Conservation (phyloP, 2,888 invertebrate genomes). For the Leptopilina syphax region DNA sequence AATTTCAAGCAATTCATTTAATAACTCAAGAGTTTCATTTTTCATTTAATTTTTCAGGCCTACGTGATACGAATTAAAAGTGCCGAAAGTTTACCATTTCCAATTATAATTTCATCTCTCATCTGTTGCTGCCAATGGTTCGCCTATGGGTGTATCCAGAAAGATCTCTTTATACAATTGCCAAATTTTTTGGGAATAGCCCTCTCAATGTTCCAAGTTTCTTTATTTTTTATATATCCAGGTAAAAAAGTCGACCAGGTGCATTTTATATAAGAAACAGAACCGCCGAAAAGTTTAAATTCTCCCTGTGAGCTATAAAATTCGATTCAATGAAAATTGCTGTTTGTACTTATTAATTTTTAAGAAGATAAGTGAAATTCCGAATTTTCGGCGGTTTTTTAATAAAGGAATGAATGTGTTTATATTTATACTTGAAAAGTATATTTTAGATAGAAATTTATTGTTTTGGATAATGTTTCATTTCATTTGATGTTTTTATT, state of each 20-base stretch:
- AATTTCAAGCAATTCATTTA: neutral
- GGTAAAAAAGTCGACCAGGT: conserved; percentile 68
- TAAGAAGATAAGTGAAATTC: neutral
- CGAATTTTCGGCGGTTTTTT: neutral
- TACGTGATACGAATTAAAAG: conserved; percentile 89
- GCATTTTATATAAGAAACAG: conserved; percentile 63
- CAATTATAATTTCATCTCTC: conserved; percentile 90
- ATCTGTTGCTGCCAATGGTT: conserved; percentile 91
- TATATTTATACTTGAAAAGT: neutral
- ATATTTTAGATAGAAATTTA: no score
- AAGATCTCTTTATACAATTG: conserved; percentile 88
- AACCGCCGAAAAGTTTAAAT: conserved; percentile 16
- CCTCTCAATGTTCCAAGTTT: conserved; percentile 86
- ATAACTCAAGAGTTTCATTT: no score
- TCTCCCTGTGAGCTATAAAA: conserved; percentile 19
- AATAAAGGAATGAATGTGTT: neutral
- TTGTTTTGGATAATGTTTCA: no score
- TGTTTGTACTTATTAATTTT: neutral
- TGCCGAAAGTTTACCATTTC: conserved; percentile 92
- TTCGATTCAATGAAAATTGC: neutral
- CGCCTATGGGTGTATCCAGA: conserved; percentile 87
- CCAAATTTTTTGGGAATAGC: conserved; percentile 88
- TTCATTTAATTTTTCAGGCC: conserved; percentile 72
- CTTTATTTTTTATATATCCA: conserved; percentile 87
- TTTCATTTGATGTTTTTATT: no score